Evolutionary conservation across 2,797 vertebrate species (phyloP).

Genomic region (Smutsia gigantea): DNA sequence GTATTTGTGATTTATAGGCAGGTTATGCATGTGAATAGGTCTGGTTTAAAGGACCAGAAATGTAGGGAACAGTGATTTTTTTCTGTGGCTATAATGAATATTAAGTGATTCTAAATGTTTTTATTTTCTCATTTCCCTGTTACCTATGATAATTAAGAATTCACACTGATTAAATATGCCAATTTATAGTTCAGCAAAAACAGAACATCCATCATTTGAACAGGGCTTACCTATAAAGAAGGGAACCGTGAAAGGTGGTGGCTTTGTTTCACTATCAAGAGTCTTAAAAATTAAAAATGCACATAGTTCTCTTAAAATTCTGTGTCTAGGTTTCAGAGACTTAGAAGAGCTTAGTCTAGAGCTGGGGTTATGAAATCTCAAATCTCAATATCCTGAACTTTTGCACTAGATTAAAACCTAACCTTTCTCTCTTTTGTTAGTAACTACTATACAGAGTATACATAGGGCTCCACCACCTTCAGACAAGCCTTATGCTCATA

Average conservation of each 20-base stretch:
- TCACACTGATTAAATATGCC: not conserved
- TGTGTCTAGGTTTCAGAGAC: not conserved
- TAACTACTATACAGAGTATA: not conserved
- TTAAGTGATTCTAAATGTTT: not conserved
- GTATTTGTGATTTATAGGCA: not conserved
- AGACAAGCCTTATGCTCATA: not conserved
- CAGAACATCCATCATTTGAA: not conserved
- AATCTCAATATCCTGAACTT: not conserved
- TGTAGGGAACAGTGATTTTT: not conserved
- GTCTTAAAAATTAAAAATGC: not conserved
- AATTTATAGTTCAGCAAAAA: not conserved
- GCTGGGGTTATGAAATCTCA: not conserved
- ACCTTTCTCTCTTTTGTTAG: not conserved
- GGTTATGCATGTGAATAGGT: not conserved
- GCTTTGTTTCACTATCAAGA: not conserved
- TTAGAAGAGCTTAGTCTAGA: not conserved
- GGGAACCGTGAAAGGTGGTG: not conserved
- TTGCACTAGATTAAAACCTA: not conserved
- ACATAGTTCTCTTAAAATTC: not conserved
- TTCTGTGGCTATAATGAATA: not conserved
- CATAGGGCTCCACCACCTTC: not conserved
- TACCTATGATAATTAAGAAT: conserved; percentile 21
- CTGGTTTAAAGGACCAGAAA: not conserved
- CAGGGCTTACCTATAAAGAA: not conserved
- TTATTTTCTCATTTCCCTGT: not conserved